phyloP scores from a whole-genome alignment of 2,113 vertebrate genomes.

The Atherinomorus stipes region DNA sequence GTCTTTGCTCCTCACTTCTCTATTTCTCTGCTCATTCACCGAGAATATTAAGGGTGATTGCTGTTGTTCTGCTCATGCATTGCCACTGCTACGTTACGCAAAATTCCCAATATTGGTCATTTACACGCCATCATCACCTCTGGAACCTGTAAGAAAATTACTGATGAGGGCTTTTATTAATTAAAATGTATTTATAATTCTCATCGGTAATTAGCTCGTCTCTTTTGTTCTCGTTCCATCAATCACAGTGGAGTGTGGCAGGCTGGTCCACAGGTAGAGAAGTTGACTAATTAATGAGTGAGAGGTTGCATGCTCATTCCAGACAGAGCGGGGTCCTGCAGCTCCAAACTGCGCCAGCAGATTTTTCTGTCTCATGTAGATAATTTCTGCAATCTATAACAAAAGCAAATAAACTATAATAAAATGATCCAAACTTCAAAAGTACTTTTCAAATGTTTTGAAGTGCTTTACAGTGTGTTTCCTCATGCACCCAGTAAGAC shows the following conservation, averaged over 20 bases:
- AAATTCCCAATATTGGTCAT: slow-evolving; percentile 19
- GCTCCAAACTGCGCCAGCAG: slow-evolving; percentile 22
- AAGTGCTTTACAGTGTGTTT: not conserved
- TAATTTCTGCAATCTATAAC: not conserved
- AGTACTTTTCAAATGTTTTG: not conserved
- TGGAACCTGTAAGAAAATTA: slow-evolving; percentile 48
- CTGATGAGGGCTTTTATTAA: slow-evolving; percentile 53
- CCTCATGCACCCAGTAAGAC: not conserved
- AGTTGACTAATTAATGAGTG: slow-evolving; percentile 72
- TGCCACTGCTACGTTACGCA: not conserved
- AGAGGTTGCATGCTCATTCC: slow-evolving; percentile 57
- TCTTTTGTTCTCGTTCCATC: slow-evolving; percentile 67
- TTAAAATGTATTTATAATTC: slow-evolving; percentile 76
- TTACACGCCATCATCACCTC: slow-evolving; percentile 22
- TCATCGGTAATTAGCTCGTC: slow-evolving; percentile 64
- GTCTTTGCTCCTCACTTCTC: slow-evolving; percentile 42
- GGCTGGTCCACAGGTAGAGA: slow-evolving; percentile 68
- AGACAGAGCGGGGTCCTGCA: slow-evolving; percentile 33
- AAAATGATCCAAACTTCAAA: not conserved
- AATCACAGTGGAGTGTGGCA: slow-evolving; percentile 59
- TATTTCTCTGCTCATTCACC: slow-evolving; percentile 57
- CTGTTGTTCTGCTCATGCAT: slow-evolving; percentile 45
- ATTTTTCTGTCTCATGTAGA: slow-evolving; percentile 10
- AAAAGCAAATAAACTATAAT: no score
- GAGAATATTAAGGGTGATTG: slow-evolving; percentile 67